phyloP scores from a whole-genome alignment of 2,113 vertebrate genomes.

The crab-eating macaque (Macaca fascicularis) region T2T-MFA8v1.1 NC_088377.1:115024501-115025000 shows the following conservation, averaged over 20 bases:
- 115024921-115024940: neutral
- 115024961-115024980: neutral
- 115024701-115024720: slow-evolving; percentile 67
- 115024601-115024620: slow-evolving; percentile 56
- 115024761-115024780: slow-evolving; percentile 22
- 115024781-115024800: no score
- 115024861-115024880: neutral
- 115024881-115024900: neutral
- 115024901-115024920: neutral
- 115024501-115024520: slow-evolving; percentile 57
- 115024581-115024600: slow-evolving; percentile 71
- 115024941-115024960: neutral
- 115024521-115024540: slow-evolving; percentile 49
- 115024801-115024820: slow-evolving; percentile 21
- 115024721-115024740: slow-evolving; percentile 66
- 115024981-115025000: neutral
- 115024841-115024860: neutral
- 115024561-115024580: neutral
- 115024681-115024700: slow-evolving; percentile 9
- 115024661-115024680: slow-evolving; percentile 71
- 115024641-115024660: slow-evolving; percentile 68
- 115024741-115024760: slow-evolving; percentile 69
- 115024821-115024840: slow-evolving; percentile 54
- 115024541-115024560: slow-evolving; percentile 67
- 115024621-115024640: slow-evolving; percentile 53